A percentile compares a stretch with the other conserved stretches of the same genome.
Conservation (phyloP, 2,797 vertebrate genomes). For the Fundulus diaphanus region DNA sequence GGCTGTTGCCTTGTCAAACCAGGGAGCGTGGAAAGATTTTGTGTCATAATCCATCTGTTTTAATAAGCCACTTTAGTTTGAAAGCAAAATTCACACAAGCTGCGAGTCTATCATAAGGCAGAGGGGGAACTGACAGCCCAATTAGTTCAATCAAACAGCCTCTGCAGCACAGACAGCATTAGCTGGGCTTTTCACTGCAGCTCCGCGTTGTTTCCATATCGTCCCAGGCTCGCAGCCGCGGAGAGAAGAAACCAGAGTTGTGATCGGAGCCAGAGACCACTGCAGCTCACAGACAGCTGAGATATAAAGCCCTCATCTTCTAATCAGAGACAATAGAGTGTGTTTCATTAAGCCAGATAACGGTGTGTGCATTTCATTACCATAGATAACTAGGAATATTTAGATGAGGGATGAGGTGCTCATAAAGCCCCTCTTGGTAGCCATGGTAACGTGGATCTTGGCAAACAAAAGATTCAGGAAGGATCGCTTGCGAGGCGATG, state of each 20-base stretch:
- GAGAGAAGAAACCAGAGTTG: conserved; percentile 18
- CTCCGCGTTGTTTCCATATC: conserved; percentile 57
- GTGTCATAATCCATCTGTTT: conserved; percentile 45
- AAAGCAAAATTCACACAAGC: conserved; percentile 28
- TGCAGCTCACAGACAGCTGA: conserved; percentile 26
- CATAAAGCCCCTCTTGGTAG: conserved; percentile 70
- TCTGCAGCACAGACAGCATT: conserved; percentile 29
- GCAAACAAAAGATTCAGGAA: conserved; percentile 76
- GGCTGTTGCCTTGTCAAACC: conserved; percentile 16
- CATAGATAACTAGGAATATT: conserved; percentile 81
- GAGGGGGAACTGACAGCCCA: conserved; percentile 51
- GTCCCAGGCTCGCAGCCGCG: conserved; percentile 32
- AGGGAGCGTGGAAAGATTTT: conserved; percentile 34
- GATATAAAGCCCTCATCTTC: conserved; percentile 58
- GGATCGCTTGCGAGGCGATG: conserved; percentile 65
- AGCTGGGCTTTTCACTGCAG: conserved; percentile 42
- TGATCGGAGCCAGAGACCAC: conserved; percentile 39
- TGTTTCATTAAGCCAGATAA: conserved; percentile 80
- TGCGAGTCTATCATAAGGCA: conserved; percentile 36
- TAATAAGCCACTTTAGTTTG: conserved; percentile 41
- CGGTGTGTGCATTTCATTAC: conserved; percentile 81
- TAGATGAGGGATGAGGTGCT: conserved; percentile 80
- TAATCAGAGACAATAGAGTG: conserved; percentile 76
- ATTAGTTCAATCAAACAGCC: conserved; percentile 70
- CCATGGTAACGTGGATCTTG: conserved; percentile 75